Evolutionary conservation across 2,113 vertebrate species (phyloP).

Genomic region (Pantherophis guttatus): DNA sequence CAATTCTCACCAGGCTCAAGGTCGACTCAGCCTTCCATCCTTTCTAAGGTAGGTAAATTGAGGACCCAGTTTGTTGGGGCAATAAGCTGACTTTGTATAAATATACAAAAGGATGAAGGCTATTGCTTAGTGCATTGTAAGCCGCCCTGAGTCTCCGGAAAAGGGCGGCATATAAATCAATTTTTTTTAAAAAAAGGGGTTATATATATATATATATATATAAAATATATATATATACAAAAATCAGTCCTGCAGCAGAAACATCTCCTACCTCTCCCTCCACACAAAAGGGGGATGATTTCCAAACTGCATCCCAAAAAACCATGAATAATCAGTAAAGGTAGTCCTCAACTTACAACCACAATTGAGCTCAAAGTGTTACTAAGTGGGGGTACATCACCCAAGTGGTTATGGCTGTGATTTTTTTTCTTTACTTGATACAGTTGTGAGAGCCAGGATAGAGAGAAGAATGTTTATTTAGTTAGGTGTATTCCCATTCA

Average conservation of each 20-base stretch:
- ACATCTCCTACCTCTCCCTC: neutral
- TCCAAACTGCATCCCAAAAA: neutral
- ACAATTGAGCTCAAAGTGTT: no score
- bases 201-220: neutral
- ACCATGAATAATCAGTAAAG: neutral
- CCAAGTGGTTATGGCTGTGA: neutral
- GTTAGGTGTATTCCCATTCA: neutral
- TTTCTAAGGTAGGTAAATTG: no score
- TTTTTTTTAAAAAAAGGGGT: no score
- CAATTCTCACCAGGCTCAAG: no score
- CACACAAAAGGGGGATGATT: neutral
- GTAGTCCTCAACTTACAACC: no score
- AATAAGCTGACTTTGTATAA: no score
- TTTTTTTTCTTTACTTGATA: neutral
- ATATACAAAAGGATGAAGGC: no score
- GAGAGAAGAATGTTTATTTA: neutral
- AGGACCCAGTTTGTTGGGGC: no score
- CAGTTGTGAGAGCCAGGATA: neutral
- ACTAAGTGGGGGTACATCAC: neutral
- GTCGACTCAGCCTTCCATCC: no score
- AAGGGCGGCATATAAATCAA: no score
- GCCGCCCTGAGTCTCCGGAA: no score
- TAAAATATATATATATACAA: neutral
- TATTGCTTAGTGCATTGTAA: no score
- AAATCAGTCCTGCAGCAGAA: neutral